Base-by-base conservation (phyloP, 2,888 invertebrate genomes). In the Laspeyria flexula region DNA sequence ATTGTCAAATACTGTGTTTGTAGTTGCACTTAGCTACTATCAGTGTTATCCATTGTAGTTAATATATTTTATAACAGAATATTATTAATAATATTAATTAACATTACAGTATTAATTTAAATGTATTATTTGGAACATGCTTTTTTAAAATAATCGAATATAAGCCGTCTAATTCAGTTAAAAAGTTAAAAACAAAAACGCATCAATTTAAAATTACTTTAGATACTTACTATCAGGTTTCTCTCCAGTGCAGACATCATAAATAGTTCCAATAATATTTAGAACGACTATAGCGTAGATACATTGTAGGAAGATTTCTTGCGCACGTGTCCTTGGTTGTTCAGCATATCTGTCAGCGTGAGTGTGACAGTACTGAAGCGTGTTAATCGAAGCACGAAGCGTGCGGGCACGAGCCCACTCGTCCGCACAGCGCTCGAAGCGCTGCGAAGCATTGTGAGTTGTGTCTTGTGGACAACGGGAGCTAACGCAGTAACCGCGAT, bases 401-500 rank as follows among this genome's bases (percentile, higher is more conserved):
- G 43, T 31, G n/a, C 48, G 42, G 0, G 21, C 33, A 6, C 46
- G 48, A 1, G 63, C 60, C 41, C 55, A 55, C 6, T 48, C n/a
- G 11, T 65, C 44, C 0, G 59, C 73, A 43, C 68, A 75, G 13
- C 48, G 48, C 40, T 73, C 71, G 43, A 77, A 77, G 39, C 57
- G 45, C 6, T 9, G 15, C 18, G 39, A 33, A 12, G 33, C 38
- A 33, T 46, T 46, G 55, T 15, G 54, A 43, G 3, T 59, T 42
- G 0, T 34, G 16, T 43, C 63, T 60, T 18, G 5, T 37, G 70
- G 63, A 23, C 72, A 67, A 25, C 64, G 58, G 3, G n/a, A 31
- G 25, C 57, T 66, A 13, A 75, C 60, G 46, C 75, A 75, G 45
- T 67, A 69, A 0, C 75, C 75, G 4, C 70, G 71, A 44, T 71